phyloP scores from a whole-genome alignment of 1,140 invertebrate species.

The Ganaspis sp. region DNA sequence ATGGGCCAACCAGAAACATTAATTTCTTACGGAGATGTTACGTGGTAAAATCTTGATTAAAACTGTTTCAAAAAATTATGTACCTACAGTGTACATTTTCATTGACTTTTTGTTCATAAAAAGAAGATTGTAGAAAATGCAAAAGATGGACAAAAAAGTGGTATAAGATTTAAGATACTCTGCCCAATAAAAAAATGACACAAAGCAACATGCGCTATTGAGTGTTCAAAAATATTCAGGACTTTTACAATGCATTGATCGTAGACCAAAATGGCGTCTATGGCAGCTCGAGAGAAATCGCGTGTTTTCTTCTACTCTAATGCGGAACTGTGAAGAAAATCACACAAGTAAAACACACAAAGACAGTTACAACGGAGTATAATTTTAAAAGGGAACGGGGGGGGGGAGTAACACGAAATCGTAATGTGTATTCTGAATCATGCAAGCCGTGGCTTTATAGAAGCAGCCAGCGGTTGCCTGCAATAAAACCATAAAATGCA shows the following conservation, averaged over 20 bases:
- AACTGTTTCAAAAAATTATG: too few species aligned
- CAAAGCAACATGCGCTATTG: too few species aligned
- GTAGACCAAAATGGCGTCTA: slow-evolving; percentile 58
- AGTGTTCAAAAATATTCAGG: too few species aligned
- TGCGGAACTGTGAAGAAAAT: slow-evolving; percentile 51
- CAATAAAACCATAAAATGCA: slow-evolving; percentile 75
- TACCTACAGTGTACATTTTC: too few species aligned
- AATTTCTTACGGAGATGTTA: too few species aligned
- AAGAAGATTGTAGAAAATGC: too few species aligned
- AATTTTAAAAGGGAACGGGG: slow-evolving; percentile 49
- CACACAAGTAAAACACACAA: not conserved
- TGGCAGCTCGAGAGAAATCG: slow-evolving; percentile 60
- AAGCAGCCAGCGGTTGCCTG: slow-evolving; percentile 58
- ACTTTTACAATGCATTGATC: not conserved
- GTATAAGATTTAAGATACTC: too few species aligned
- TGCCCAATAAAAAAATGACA: too few species aligned
- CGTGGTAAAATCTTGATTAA: too few species aligned
- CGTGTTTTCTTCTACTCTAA: slow-evolving; percentile 45
- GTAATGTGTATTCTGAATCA: slow-evolving; percentile 65
- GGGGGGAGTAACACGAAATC: slow-evolving; percentile 59
- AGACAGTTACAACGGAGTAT: slow-evolving; percentile 33
- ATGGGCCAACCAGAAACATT: too few species aligned
- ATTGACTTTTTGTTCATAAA: too few species aligned
- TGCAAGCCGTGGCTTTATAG: slow-evolving; percentile 58
- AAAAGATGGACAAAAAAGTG: too few species aligned